Evolutionary conservation across 2,113 vertebrate species (phyloP).

Genomic region (Hippocampus guttulatus): DNA sequence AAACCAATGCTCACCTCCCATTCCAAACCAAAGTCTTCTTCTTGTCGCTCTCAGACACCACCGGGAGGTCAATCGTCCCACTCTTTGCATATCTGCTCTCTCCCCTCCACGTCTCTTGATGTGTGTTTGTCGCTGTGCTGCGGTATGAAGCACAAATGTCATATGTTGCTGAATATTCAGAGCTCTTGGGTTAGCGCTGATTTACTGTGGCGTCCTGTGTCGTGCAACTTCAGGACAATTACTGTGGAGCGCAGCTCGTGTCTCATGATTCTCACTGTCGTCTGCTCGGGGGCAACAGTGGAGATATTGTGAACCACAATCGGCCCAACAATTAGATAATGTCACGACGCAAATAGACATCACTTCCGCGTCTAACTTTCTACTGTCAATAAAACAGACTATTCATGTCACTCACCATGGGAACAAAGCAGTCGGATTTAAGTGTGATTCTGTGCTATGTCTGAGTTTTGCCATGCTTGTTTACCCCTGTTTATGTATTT

Average conservation of each 20-base stretch:
- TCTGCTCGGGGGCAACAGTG: background rate
- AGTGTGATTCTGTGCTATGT: no score
- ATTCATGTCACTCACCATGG: no score
- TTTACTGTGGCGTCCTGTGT: background rate
- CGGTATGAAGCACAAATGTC: background rate
- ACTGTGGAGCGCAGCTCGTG: background rate
- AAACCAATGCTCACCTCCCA: constrained; percentile 37
- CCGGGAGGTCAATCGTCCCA: constrained; percentile 48
- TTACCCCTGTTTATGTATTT: no score
- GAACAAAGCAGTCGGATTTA: no score
- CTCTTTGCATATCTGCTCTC: constrained; percentile 56
- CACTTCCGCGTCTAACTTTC: no score
- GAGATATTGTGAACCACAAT: background rate
- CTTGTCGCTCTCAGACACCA: constrained; percentile 28
- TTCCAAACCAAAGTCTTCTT: constrained; percentile 10
- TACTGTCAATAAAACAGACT: no score
- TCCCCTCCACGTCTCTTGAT: constrained; percentile 34
- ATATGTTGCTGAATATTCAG: background rate
- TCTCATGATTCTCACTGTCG: background rate
- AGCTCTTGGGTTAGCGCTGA: background rate
- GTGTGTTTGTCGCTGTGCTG: background rate
- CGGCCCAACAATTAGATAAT: background rate
- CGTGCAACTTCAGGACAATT: background rate
- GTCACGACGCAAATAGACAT: background rate
- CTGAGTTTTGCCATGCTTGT: no score